Conservation (phyloP, 2,113 vertebrate species). For the Marmota monax region DNA sequence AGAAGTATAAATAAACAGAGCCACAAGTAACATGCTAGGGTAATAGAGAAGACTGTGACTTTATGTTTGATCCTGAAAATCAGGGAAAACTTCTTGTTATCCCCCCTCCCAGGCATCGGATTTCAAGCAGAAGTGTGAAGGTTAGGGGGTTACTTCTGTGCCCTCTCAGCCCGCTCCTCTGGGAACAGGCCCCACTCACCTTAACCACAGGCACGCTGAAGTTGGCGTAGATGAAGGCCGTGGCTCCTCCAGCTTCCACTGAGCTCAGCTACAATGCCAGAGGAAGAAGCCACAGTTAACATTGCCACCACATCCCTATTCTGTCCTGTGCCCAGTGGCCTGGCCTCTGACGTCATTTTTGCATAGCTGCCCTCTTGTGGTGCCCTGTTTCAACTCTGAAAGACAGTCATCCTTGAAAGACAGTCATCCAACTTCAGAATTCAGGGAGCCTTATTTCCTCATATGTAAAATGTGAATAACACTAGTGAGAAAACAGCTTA, state of each 20-base stretch:
- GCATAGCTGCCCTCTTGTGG: neutral
- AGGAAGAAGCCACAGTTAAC: constrained; percentile 46
- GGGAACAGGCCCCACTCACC: constrained; percentile 86
- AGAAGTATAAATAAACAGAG: neutral
- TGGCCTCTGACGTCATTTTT: neutral
- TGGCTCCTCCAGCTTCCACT: constrained; percentile 94
- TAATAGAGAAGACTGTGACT: neutral
- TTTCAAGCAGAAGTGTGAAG: neutral
- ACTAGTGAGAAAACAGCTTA: constrained; percentile 21
- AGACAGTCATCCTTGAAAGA: neutral
- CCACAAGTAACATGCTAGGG: neutral
- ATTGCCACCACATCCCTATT: neutral
- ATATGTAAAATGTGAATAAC: no score
- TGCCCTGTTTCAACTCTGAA: neutral
- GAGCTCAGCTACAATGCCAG: constrained; percentile 91
- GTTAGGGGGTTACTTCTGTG: neutral
- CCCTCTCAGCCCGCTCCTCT: no score
- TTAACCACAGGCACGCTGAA: constrained; percentile 94
- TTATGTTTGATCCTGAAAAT: constrained; percentile 3
- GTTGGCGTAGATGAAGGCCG: constrained; percentile 95
- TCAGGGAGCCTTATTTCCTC: neutral
- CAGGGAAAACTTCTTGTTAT: neutral
- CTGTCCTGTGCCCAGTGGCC: rapidly evolving
- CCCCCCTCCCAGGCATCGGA: neutral
- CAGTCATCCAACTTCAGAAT: neutral